phyloP scores from a whole-genome alignment of 2,888 invertebrate genomes.

The Parapristionchus giblindavisi region DNA sequence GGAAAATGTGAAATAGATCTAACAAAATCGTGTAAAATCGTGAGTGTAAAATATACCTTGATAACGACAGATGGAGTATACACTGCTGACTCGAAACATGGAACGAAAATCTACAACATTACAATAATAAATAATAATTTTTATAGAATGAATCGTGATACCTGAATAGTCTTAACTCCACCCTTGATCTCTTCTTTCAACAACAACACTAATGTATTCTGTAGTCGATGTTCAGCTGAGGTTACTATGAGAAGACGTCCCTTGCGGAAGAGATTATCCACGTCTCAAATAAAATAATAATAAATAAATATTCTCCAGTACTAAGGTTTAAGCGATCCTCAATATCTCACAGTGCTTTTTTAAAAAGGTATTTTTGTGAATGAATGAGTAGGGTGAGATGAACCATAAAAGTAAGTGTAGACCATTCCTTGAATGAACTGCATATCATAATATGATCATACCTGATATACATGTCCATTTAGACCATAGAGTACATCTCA shows the following conservation, averaged over 20 bases:
- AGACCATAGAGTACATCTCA: constrained; percentile 4
- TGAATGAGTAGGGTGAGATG: background rate
- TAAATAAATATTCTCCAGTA: background rate
- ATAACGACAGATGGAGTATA: too few relatives aligned
- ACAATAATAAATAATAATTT: background rate
- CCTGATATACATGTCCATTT: constrained; percentile 11
- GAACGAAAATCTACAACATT: background rate
- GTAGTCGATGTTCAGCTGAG: constrained; percentile 42
- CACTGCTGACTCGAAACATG: background rate
- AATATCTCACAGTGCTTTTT: too few relatives aligned
- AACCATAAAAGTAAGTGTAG: background rate
- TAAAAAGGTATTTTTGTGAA: too few relatives aligned
- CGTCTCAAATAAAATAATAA: background rate
- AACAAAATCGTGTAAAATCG: background rate
- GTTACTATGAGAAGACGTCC: constrained; percentile 61
- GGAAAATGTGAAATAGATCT: too few relatives aligned
- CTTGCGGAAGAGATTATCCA: constrained; percentile 49
- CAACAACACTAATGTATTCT: constrained; percentile 45
- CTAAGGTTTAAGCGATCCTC: too few relatives aligned
- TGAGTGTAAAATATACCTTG: too few relatives aligned
- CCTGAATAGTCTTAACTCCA: background rate
- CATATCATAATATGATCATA: background rate
- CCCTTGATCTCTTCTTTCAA: constrained; percentile 41
- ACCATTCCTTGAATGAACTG: background rate
- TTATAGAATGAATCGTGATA: background rate